Conservation (phyloP, 2,113 vertebrate species). For the Aptenodytes patagonicus region DNA sequence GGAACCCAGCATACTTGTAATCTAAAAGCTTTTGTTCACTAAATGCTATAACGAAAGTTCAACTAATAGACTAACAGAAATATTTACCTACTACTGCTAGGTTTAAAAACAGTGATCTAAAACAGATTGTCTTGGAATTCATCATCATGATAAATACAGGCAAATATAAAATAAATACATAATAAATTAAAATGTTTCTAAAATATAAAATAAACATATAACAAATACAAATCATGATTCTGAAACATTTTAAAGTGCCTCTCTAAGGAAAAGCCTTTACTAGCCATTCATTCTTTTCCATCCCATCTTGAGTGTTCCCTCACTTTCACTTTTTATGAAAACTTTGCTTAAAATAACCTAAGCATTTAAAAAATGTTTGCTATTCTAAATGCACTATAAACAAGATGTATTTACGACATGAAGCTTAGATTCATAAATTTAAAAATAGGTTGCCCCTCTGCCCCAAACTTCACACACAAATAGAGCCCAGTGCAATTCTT, state of each 20-base stretch:
- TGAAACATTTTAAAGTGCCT: not conserved
- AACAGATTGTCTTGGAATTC: not conserved
- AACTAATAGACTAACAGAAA: not conserved
- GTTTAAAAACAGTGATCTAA: not conserved
- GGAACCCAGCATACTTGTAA: not conserved
- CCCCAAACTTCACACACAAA: not conserved
- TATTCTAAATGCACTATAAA: not conserved
- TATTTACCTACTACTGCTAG: not conserved
- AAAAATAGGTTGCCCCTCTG: not conserved
- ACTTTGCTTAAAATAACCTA: not conserved
- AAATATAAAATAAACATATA: not conserved
- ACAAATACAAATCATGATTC: not conserved
- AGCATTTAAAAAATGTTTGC: not conserved
- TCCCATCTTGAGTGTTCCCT: not conserved
- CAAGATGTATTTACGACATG: not conserved
- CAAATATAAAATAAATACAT: not conserved
- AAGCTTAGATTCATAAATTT: not conserved
- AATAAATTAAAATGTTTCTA: not conserved
- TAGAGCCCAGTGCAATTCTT: not conserved
- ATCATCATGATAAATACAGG: not conserved
- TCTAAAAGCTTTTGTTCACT: not conserved
- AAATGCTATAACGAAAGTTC: not conserved
- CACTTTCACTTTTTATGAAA: rapidly evolving
- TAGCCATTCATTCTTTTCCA: not conserved
- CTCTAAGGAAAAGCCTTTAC: not conserved